Percentiles rank a stretch among this genome's conserved stretches.
Evolutionary conservation across 2,113 vertebrate species (phyloP).

Genomic region (Stegostoma tigrinum): DNA sequence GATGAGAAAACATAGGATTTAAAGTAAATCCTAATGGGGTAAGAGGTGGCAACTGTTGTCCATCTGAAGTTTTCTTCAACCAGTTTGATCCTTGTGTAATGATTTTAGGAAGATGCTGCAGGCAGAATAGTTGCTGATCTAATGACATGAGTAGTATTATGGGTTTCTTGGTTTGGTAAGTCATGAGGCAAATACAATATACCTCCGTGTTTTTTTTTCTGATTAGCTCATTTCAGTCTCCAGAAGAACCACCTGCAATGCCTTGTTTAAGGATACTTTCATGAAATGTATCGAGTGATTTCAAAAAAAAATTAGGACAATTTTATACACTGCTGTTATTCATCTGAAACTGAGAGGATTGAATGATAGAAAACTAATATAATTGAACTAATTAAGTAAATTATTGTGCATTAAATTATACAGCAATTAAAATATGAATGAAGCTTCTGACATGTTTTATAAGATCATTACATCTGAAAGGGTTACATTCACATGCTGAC

Average conservation of each 20-base stretch:
- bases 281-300: too few species aligned
- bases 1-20: not conserved
- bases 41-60: not conserved
- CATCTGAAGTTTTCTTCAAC: not conserved
- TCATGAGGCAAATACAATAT: not conserved
- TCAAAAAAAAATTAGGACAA: not conserved
- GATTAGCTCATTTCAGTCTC: not conserved
- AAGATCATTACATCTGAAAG: not conserved
- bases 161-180: not conserved
- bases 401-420: not conserved
- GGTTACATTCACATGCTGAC: not conserved
- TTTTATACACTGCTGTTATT: not conserved
- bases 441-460: not conserved
- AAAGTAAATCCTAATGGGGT: not conserved
- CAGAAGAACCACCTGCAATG: not conserved
- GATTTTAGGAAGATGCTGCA: not conserved
- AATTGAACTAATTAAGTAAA: not conserved
- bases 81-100: not conserved
- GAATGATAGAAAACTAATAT: not conserved
- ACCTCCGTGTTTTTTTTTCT: not conserved
- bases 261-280: not conserved
- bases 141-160: not conserved
- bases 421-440: not conserved
- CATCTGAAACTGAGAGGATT: not conserved
- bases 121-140: not conserved